These are phyloP conservation scores for Thamnophis elegans DNA, from an alignment of 2,797 vertebrate species.

Conservation along the genomic window DNA sequence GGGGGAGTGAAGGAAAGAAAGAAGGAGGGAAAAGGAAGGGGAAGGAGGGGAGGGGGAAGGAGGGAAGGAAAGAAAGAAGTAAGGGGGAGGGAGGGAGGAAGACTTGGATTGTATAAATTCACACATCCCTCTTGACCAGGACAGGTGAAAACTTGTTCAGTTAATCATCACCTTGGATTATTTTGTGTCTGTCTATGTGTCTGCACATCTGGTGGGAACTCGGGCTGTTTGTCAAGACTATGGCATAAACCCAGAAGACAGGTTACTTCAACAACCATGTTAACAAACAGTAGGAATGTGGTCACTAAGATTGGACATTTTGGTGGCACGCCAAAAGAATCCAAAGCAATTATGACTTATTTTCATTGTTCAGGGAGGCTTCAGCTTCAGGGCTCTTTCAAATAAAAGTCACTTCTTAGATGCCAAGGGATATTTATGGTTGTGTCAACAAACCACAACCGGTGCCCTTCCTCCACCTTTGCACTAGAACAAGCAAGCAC, in stretches of 20 bases:
- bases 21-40: not conserved
- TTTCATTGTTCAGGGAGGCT: not conserved
- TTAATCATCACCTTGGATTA: not conserved
- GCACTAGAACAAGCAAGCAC: not conserved
- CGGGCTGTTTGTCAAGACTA: not conserved
- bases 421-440: not conserved
- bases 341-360: not conserved
- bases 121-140: not conserved
- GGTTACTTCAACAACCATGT: not conserved
- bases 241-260: not conserved
- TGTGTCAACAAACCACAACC: not conserved
- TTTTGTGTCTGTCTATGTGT: not conserved
- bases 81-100: not conserved
- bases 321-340: not conserved
- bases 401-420: not conserved
- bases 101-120: not conserved
- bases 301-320: not conserved
- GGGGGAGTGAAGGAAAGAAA: no score
- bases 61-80: fast-evolving
- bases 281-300: not conserved
- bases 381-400: not conserved
- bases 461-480: not conserved
- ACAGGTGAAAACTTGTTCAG: not conserved
- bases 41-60: no score
- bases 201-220: not conserved